Percentiles rank a stretch among this genome's conserved stretches.
Conservation (phyloP, 2,888 invertebrate genomes). For the Megalurothrips usitatus region DNA sequence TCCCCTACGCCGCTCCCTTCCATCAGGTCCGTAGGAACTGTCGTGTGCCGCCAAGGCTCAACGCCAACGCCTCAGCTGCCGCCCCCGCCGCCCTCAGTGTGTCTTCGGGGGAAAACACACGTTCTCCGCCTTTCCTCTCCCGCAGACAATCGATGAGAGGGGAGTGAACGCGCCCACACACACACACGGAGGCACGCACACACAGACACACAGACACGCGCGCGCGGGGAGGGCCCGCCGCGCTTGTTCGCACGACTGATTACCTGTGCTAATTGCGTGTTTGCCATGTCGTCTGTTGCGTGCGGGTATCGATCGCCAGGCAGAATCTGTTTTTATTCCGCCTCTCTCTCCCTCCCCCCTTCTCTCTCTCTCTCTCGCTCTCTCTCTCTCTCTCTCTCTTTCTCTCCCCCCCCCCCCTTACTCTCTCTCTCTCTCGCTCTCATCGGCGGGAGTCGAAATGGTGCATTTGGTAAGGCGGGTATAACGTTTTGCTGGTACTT, state of each 20-base stretch:
- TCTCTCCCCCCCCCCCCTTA: no score
- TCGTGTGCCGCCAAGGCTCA: no score
- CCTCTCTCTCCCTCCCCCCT: no score
- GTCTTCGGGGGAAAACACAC: neutral
- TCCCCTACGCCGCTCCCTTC: no score
- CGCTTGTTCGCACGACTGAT: constrained; percentile 16
- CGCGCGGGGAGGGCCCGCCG: neutral
- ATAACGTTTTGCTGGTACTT: no score
- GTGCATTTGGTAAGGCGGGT: no score
- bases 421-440: neutral
- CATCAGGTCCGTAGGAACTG: no score
- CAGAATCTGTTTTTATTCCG: neutral
- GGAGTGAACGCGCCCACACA: no score
- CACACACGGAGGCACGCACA: no score
- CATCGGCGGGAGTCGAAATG: no score
- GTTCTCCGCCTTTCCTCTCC: neutral
- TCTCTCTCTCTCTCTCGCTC: neutral
- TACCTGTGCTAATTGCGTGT: neutral
- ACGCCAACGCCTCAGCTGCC: neutral
- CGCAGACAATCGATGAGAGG: no score
- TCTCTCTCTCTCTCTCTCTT: neutral
- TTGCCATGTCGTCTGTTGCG: neutral
- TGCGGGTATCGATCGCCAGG: neutral
- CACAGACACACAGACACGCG: no score
- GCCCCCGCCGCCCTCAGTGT: neutral